Percentiles rank a stretch among this genome's conserved stretches.
Evolutionary conservation across 2,888 invertebrate species (phyloP).

Genomic region (Drosophila emarginata): DNA sequence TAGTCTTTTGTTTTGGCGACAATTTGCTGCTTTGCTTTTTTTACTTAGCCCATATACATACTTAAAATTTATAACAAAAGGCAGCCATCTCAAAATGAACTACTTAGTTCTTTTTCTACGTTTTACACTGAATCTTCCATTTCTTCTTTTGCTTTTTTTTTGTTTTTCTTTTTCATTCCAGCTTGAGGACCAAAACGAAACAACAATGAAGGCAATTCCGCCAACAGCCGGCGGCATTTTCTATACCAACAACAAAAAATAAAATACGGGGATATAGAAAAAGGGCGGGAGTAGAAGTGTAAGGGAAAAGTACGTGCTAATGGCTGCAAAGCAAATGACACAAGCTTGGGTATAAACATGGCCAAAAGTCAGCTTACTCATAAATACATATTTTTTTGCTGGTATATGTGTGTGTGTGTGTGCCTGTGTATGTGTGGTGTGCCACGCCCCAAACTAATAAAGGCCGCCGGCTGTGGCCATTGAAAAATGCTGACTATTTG

Average conservation of each 20-base stretch:
- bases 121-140: conserved; percentile 8
- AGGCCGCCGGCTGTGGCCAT: conserved; percentile 61
- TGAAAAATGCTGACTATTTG: conserved; percentile 72
- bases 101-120: conserved; percentile 61
- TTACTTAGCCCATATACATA: conserved; percentile 62
- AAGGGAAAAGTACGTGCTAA: conserved; percentile 72
- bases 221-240: conserved; percentile 41
- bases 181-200: conserved; percentile 47
- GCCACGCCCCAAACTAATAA: conserved; percentile 64
- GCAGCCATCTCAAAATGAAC: conserved; percentile 69
- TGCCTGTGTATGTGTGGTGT: conserved; percentile 16
- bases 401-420: conserved; percentile 15
- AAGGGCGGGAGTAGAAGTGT: background rate
- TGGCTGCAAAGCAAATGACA: conserved; percentile 73
- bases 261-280: background rate
- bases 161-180: conserved; percentile 4
- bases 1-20: conserved; percentile 68
- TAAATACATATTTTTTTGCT: conserved; percentile 45
- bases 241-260: conserved; percentile 17
- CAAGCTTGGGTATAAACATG: conserved; percentile 55
- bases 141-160: background rate
- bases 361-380: conserved; percentile 65
- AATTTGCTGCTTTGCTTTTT: conserved; percentile 73
- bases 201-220: conserved; percentile 74
- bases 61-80: conserved; percentile 74